A percentile compares a stretch with the other conserved stretches of the same genome.
Conservation (phyloP, 2,113 vertebrate genomes). For the Serilophus lunatus region DNA sequence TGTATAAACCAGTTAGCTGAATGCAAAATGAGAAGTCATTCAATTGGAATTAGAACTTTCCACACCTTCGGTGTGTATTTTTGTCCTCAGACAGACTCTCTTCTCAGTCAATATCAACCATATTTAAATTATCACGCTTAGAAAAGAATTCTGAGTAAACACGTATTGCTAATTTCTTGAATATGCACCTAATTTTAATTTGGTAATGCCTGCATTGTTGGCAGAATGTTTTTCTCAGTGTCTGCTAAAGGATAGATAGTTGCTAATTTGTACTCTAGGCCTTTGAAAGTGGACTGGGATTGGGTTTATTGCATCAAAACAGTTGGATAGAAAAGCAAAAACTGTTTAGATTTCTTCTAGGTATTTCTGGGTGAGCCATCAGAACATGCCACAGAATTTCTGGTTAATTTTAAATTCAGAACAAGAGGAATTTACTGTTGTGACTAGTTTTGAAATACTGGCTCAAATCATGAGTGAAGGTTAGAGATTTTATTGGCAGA, state of each 20-base stretch:
- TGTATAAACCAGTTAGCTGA: neutral
- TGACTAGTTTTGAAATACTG: neutral
- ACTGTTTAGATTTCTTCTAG: neutral
- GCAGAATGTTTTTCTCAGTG: neutral
- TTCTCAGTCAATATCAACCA: neutral
- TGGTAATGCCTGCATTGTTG: neutral
- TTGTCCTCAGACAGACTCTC: neutral
- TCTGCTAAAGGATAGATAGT: neutral
- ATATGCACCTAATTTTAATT: neutral
- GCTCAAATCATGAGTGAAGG: neutral
- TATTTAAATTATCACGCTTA: neutral
- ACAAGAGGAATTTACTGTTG: neutral
- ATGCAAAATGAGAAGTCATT: neutral
- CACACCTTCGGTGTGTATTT: neutral
- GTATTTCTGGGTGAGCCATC: constrained; percentile 1
- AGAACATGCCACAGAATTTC: neutral
- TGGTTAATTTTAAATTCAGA: neutral
- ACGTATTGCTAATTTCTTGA: neutral
- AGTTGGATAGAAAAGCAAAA: neutral
- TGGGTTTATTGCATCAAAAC: neutral
- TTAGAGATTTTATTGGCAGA: neutral
- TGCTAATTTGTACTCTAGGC: neutral
- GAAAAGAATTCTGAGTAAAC: neutral
- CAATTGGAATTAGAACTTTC: neutral
- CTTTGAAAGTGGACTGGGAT: neutral